Evolutionary conservation across 2,888 invertebrate species (phyloP).

Genomic region (Prosopocoilus inquinatus): DNA sequence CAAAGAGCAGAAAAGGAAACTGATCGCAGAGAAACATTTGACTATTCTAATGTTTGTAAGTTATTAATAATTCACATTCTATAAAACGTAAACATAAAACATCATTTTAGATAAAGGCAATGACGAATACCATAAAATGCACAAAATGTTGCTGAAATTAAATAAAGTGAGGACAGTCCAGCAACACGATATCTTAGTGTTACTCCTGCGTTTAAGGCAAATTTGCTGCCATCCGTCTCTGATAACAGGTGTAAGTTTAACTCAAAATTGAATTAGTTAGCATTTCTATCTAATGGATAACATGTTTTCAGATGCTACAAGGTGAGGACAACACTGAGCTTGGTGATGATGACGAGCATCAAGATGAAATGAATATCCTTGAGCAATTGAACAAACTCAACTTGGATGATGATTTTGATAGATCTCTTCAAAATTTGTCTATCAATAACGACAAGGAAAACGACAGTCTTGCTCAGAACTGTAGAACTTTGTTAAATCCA

Average conservation of each 20-base stretch:
- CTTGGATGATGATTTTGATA: constrained; percentile 46
- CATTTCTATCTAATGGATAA: not conserved
- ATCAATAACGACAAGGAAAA: constrained; percentile 1
- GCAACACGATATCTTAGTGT: constrained; percentile 68
- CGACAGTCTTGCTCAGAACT: constrained; percentile 52
- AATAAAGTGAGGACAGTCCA: constrained; percentile 55
- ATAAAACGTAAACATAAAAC: too few relatives aligned
- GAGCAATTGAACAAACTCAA: constrained; percentile 64
- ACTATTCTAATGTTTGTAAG: constrained; percentile 8
- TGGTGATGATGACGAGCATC: constrained; percentile 46
- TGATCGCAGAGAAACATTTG: not conserved
- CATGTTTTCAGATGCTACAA: constrained; percentile 54
- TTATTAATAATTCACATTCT: not conserved
- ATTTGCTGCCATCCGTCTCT: constrained; percentile 87
- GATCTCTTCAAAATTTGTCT: too few relatives aligned
- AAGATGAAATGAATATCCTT: constrained; percentile 59
- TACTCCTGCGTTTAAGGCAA: constrained; percentile 82
- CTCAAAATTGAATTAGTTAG: not conserved
- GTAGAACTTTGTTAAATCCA: constrained; percentile 62
- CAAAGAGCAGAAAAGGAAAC: constrained; percentile 67
- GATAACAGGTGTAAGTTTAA: constrained; percentile 60
- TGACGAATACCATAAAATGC: constrained; percentile 61
- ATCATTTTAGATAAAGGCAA: constrained; percentile 34
- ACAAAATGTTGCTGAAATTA: constrained; percentile 60
- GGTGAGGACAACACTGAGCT: constrained; percentile 39